phyloP scores from a whole-genome alignment of 2,888 invertebrate genomes.

The Dorcus parallelipipedus region DNA sequence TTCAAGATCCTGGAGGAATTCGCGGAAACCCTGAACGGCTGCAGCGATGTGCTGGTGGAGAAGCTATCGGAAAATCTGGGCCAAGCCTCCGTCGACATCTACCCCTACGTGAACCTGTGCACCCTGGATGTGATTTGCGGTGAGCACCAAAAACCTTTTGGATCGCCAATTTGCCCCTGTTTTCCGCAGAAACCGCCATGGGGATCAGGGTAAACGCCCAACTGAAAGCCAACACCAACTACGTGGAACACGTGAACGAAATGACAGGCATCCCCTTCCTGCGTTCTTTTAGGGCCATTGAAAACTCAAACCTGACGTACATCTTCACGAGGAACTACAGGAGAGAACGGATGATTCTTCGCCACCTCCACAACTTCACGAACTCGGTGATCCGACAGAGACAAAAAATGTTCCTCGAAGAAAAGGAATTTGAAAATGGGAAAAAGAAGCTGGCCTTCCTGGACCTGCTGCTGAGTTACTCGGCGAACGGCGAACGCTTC shows the following conservation, averaged over 20 bases:
- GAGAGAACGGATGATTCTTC: slow-evolving; percentile 51
- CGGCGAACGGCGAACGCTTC: not conserved
- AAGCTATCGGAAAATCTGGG: not conserved
- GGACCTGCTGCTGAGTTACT: not conserved
- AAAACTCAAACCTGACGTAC: slow-evolving; percentile 46
- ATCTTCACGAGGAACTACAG: slow-evolving; percentile 59
- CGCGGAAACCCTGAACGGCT: not conserved
- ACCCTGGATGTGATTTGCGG: not conserved
- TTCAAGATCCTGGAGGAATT: slow-evolving; percentile 48
- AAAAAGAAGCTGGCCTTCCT: slow-evolving; percentile 3
- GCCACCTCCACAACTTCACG: slow-evolving; percentile 53
- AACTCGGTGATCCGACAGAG: slow-evolving; percentile 50
- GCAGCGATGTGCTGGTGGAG: not conserved
- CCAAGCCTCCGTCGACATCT: not conserved
- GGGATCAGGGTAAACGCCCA: slow-evolving; percentile 73
- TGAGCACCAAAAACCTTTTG: not conserved
- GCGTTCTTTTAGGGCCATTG: slow-evolving; percentile 45
- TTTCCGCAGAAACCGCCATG: slow-evolving; percentile 63
- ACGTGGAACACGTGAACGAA: slow-evolving; percentile 68
- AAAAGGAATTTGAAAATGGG: not conserved
- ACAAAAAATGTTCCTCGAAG: too few relatives aligned
- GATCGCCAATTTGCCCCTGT: not conserved
- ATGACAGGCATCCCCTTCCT: slow-evolving; percentile 35
- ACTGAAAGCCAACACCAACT: slow-evolving; percentile 62
- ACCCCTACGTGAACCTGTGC: not conserved